Base-by-base conservation (phyloP, 2,888 invertebrate genomes). In the Galerucella calmariensis region DNA sequence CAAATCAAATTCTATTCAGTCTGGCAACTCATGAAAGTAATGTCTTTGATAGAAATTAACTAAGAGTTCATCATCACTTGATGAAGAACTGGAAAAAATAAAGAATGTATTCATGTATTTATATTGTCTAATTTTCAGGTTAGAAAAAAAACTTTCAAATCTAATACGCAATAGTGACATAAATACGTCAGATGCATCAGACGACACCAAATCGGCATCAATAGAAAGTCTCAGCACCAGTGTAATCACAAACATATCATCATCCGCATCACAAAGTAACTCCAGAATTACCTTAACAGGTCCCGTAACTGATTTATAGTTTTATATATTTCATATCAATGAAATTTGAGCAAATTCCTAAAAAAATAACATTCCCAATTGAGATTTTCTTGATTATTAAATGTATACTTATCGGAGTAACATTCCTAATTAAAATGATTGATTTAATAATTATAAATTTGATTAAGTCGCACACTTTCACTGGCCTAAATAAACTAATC, bases 101-200 rank as follows among this genome's bases (percentile, higher is more conserved):
- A n/a, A n/a, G n/a, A n/a, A n/a, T n/a, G n/a, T n/a, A n/a, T 8
- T 35, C 8, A 35, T 8, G 8, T 5, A 35, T 1, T 35, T 35
- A 35, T 35, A 8, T 35, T 35, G 35, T 35, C 14, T 48, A 20
- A 58, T 75, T 71, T 71, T 53, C 88, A 91, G 91, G 88, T 88
- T 91, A 83, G 91, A 91, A 84, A 90, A 89, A 82, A 89, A 90
- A 79, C 89, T 91, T 78, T 89, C 90, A 76, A 90, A 88, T 83
- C 87, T 91, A 58, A 78, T 86, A 67, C 83, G 84, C 20, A 81
- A 83, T 44, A 84, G 83, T 76, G 85, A 86, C 51, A 77, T 81
- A 6, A 78, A 79, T 24, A 77, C 81, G 6, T 85, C 85, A 6
- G 86, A 86, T 58, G 78, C 81, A 12, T 86, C 86, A 9, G 87